phyloP scores from a whole-genome alignment of 2,113 vertebrate species.

The Nestor notabilis region DNA sequence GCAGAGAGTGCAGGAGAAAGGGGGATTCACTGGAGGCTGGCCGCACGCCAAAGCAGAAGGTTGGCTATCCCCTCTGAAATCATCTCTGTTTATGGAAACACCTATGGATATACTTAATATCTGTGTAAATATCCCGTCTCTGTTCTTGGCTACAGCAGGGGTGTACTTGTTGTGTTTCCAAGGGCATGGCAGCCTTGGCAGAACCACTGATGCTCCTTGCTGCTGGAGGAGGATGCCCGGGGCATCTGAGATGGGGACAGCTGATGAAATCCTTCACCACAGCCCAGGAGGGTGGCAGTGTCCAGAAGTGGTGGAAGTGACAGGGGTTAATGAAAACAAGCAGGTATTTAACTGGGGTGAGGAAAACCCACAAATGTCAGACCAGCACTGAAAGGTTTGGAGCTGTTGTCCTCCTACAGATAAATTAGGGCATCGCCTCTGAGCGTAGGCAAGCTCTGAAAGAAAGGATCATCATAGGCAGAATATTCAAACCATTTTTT shows the following conservation, averaged over 20 bases:
- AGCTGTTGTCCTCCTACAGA: neutral
- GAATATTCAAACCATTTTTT: neutral
- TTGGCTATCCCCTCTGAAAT: neutral
- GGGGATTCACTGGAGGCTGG: neutral
- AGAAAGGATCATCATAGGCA: neutral
- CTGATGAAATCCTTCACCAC: neutral
- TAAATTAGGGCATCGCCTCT: neutral
- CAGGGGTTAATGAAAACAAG: neutral
- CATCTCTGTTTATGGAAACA: neutral
- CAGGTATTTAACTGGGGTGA: neutral
- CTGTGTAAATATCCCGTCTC: neutral
- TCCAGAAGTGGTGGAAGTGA: neutral
- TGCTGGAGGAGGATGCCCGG: neutral
- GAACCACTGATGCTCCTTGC: neutral
- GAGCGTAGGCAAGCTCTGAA: neutral
- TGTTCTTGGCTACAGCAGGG: rapidly evolving
- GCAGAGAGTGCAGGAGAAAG: neutral
- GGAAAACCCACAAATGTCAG: neutral
- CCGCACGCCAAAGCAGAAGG: neutral
- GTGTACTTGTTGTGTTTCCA: neutral
- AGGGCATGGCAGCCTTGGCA: neutral
- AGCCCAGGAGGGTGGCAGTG: rapidly evolving
- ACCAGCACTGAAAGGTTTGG: neutral
- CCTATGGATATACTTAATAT: neutral
- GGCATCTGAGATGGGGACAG: neutral